Percentiles rank a stretch among this genome's conserved stretches.
Conservation (phyloP, 2,797 vertebrate species). For the Pangasius macronema region DNA sequence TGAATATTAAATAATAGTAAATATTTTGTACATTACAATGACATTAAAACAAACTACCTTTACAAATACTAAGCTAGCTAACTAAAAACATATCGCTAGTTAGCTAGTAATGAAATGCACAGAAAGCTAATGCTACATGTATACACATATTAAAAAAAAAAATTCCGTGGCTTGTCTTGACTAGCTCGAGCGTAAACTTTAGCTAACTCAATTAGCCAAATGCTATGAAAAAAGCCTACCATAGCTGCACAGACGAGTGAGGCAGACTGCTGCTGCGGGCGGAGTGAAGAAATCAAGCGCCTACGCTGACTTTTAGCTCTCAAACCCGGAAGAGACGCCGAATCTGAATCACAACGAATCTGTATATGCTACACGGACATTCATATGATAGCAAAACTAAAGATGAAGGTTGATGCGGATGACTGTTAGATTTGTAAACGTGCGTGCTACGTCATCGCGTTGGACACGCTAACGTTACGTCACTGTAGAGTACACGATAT, state of each 20-base stretch:
- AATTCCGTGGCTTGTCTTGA: neutral
- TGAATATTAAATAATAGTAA: neutral
- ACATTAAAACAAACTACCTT: neutral
- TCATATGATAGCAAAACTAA: neutral
- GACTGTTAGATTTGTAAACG: neutral
- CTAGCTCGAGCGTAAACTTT: neutral
- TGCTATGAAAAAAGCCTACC: conserved; percentile 15
- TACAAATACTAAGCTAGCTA: neutral
- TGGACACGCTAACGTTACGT: neutral
- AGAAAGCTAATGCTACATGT: neutral
- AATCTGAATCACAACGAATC: neutral
- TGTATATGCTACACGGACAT: neutral
- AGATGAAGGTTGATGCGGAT: neutral
- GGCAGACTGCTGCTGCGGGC: neutral
- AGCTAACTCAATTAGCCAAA: too few species aligned
- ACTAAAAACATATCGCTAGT: neutral
- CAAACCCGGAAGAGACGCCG: neutral
- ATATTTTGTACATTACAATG: neutral
- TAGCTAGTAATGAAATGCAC: neutral
- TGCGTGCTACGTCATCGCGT: neutral
- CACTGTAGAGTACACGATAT: neutral
- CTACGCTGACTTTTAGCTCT: neutral
- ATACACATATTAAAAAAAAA: neutral
- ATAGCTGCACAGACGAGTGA: neutral
- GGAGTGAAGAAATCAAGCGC: neutral